These are phyloP conservation scores for Drosophila picticornis DNA, from an alignment of 2,888 invertebrate genomes.

Conservation along the genomic window DNA sequence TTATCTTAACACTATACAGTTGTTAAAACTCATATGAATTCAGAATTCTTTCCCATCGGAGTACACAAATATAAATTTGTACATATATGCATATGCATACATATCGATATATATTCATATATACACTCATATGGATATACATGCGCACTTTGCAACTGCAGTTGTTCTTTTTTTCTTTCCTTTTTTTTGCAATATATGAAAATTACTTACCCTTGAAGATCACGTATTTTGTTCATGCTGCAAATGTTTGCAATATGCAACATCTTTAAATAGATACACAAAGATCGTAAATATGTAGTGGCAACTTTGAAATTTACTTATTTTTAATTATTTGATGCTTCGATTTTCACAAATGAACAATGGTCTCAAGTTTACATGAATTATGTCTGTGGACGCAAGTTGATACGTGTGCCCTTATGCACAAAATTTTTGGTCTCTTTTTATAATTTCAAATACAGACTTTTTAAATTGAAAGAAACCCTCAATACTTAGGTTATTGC, in stretches of 20 bases:
- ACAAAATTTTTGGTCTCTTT: neutral
- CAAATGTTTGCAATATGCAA: constrained; percentile 2
- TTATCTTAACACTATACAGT: neutral
- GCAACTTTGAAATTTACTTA: constrained; percentile 2
- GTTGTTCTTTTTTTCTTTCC: neutral
- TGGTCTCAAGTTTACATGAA: neutral
- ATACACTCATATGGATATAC: constrained; percentile 13
- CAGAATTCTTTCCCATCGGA: neutral
- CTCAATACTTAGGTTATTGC: constrained; percentile 18
- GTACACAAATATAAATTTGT: constrained; percentile 2
- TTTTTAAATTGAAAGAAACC: constrained; percentile 3
- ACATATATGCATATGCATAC: constrained; percentile 1
- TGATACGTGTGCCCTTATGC: neutral
- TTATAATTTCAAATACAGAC: neutral
- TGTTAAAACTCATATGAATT: neutral
- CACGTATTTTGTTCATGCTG: constrained; percentile 13
- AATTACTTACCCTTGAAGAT: constrained; percentile 30
- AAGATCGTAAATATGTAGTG: neutral
- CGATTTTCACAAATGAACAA: constrained; percentile 27
- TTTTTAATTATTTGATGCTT: constrained; percentile 9
- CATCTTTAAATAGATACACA: neutral
- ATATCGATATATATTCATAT: constrained; percentile 11
- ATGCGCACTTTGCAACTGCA: constrained; percentile 26
- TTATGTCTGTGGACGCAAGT: neutral
- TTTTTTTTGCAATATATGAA: neutral